Percentiles rank a stretch among this genome's conserved stretches.
phyloP scores from a whole-genome alignment of 2,888 invertebrate species.

The Plagodis dolabraria region DNA sequence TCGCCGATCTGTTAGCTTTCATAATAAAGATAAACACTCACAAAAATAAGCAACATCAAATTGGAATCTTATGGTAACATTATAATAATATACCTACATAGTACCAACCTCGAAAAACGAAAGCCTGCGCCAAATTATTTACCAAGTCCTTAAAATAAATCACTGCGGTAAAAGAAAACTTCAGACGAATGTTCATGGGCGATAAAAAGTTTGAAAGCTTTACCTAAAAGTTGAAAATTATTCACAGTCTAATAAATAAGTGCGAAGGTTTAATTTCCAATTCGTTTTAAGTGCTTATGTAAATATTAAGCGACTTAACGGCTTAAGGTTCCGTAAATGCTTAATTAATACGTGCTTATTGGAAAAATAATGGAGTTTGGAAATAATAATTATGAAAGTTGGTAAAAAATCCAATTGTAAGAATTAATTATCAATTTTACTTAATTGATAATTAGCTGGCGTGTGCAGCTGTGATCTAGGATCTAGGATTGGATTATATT shows the following conservation, averaged over 20 bases:
- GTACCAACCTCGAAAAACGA: conserved; percentile 1
- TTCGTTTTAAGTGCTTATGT: conserved; percentile 21
- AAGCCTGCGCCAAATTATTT: neutral
- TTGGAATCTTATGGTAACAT: neutral
- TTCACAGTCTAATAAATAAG: conserved; percentile 21
- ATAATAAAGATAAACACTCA: neutral
- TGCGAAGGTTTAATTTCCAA: conserved; percentile 15
- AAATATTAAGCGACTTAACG: conserved; percentile 6
- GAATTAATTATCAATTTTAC: too few relatives aligned
- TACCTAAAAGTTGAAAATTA: conserved; percentile 21
- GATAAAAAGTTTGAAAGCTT: conserved; percentile 25
- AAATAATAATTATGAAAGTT: too few relatives aligned
- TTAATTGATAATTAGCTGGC: too few relatives aligned
- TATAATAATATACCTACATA: neutral
- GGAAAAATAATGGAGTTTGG: too few relatives aligned
- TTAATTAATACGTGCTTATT: neutral
- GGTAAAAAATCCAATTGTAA: too few relatives aligned
- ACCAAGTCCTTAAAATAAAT: conserved; percentile 15
- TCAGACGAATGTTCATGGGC: conserved; percentile 16
- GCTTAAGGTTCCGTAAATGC: conserved; percentile 1
- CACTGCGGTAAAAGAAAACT: conserved; percentile 12
- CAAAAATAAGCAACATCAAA: neutral
- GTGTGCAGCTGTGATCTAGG: too few relatives aligned
- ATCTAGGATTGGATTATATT: too few relatives aligned
- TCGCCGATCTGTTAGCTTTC: too few relatives aligned